Conservation (phyloP, 1,140 invertebrate genomes). For the Papilio polyxenes region DNA sequence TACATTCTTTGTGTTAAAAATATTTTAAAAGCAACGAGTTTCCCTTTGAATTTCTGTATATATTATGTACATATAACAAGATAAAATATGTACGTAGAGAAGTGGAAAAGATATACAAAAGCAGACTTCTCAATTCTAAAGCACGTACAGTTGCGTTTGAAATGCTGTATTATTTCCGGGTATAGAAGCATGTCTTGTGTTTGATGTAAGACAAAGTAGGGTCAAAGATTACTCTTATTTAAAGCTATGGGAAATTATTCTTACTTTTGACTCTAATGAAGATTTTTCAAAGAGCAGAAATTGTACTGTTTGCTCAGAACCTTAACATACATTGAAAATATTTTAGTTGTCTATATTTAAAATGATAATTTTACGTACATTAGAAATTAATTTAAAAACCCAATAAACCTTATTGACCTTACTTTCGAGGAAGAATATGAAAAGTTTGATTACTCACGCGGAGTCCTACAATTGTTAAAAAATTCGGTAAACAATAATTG, state of each 20-base stretch:
- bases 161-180: background rate
- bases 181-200: background rate
- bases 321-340: too few relatives aligned
- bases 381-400: too few relatives aligned
- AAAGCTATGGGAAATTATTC: too few relatives aligned
- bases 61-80: background rate
- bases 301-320: background rate
- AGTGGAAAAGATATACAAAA: background rate
- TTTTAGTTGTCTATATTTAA: too few relatives aligned
- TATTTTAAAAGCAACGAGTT: background rate
- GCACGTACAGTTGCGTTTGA: background rate
- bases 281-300: background rate
- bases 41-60: background rate
- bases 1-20: background rate
- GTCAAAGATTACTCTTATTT: background rate
- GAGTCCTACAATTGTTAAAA: too few relatives aligned
- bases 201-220: conserved; percentile 3
- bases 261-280: too few relatives aligned
- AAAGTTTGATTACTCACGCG: too few relatives aligned
- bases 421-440: too few relatives aligned
- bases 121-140: background rate
- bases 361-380: too few relatives aligned
- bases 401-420: too few relatives aligned
- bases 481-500: too few relatives aligned
- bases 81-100: background rate